Evolutionary conservation across 2,888 invertebrate species (phyloP).

Genomic region (Blastobasis lacticolella): DNA sequence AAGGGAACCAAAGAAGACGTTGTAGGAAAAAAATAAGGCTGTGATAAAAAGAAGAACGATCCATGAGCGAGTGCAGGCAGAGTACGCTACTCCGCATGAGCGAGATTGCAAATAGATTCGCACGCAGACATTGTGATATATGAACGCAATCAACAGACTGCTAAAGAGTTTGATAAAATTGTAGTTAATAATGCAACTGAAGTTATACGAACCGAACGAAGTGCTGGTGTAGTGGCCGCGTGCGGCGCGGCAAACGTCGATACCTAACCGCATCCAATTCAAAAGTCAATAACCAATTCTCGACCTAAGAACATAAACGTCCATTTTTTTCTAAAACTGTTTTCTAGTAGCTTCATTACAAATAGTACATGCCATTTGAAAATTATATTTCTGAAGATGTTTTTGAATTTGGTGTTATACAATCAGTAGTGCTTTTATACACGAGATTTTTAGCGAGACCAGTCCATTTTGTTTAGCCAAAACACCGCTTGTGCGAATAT

Average conservation of each 20-base stretch:
- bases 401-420: conserved; percentile 67
- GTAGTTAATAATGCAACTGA: conserved; percentile 33
- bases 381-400: conserved; percentile 67
- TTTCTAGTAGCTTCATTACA: conserved; percentile 66
- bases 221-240: conserved; percentile 22
- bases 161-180: conserved; percentile 51
- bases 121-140: conserved; percentile 53
- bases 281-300: conserved; percentile 60
- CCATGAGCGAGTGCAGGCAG: conserved; percentile 30
- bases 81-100: conserved; percentile 55
- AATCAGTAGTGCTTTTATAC: conserved; percentile 72
- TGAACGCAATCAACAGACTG: conserved; percentile 58
- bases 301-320: conserved; percentile 72
- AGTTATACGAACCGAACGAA: conserved; percentile 21
- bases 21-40: conserved; percentile 53
- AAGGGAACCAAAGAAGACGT: conserved; percentile 43
- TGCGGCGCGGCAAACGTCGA: conserved; percentile 21
- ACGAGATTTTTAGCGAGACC: conserved; percentile 63
- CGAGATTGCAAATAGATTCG: conserved; percentile 60
- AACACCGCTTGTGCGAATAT: conserved; percentile 61
- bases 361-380: conserved; percentile 61
- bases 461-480: conserved; percentile 73
- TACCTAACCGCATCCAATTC: conserved; percentile 59
- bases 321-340: conserved; percentile 71
- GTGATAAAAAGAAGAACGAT: conserved; percentile 49